Conservation (phyloP, 2,888 invertebrate species). For the Drosophila anomalipes region DNA sequence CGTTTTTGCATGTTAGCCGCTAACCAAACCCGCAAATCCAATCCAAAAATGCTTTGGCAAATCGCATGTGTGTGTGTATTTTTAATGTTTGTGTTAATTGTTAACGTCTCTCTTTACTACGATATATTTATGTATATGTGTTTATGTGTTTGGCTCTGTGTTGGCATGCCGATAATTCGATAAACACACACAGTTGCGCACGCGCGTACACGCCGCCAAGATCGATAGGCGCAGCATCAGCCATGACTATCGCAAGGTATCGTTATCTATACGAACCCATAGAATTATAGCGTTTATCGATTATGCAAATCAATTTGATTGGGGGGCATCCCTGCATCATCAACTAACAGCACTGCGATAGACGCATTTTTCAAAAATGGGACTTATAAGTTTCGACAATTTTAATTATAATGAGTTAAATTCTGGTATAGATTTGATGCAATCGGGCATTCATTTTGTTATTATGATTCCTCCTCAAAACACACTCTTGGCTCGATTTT, state of each 20-base stretch:
- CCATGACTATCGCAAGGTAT: constrained; percentile 72
- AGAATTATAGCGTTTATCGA: constrained; percentile 17
- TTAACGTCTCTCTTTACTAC: constrained; percentile 26
- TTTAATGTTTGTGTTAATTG: constrained; percentile 14
- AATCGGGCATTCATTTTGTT: neutral
- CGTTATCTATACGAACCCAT: constrained; percentile 12
- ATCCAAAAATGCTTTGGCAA: constrained; percentile 34
- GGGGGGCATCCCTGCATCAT: constrained; percentile 5
- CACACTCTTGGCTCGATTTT: constrained; percentile 28
- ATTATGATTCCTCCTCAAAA: neutral
- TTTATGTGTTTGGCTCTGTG: constrained; percentile 28
- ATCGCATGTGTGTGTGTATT: constrained; percentile 33
- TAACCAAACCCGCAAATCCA: neutral
- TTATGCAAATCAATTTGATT: constrained; percentile 10
- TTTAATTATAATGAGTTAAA: neutral
- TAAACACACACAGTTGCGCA: constrained; percentile 58
- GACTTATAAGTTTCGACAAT: neutral
- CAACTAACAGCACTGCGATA: neutral
- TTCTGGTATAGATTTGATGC: neutral
- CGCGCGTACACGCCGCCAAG: constrained; percentile 56
- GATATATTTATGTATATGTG: constrained; percentile 3
- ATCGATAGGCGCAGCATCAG: constrained; percentile 64
- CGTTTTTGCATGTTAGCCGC: constrained; percentile 27
- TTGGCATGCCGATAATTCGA: constrained; percentile 53
- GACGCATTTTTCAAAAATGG: neutral